Conservation (phyloP, 1,140 invertebrate genomes). For the Conus ventricosus region DNA sequence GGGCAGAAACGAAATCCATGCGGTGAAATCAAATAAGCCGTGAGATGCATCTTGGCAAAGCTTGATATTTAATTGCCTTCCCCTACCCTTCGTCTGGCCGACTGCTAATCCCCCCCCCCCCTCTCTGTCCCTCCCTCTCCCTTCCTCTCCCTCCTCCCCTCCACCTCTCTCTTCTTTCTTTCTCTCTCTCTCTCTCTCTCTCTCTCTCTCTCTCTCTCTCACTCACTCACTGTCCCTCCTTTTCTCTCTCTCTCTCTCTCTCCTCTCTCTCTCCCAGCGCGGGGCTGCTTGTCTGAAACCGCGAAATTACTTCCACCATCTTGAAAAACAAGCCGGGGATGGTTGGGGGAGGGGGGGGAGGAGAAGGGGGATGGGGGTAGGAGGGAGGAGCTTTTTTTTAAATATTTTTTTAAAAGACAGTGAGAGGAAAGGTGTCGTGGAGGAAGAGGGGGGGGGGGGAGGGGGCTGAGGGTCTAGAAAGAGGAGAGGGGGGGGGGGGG, state of each 20-base stretch:
- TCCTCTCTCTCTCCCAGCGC: not conserved
- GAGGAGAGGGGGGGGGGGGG: not conserved
- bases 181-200: no score
- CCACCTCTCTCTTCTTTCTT: not conserved
- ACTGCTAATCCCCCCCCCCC: not conserved
- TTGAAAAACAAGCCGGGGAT: constrained; percentile 15
- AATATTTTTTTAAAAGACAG: not conserved
- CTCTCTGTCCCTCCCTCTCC: not conserved
- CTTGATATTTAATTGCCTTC: constrained; percentile 38
- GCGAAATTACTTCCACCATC: constrained; percentile 33
- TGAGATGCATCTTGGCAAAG: constrained; percentile 20
- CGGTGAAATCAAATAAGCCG: constrained; percentile 36
- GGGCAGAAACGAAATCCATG: constrained; percentile 28
- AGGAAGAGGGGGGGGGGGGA: not conserved
- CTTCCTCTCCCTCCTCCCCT: not conserved
- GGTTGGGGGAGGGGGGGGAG: not conserved
- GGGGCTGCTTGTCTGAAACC: not conserved
- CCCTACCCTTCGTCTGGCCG: not conserved
- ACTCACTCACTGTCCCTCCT: no score
- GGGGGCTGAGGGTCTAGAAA: not conserved
- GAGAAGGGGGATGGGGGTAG: no score
- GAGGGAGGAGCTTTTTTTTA: not conserved
- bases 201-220: no score
- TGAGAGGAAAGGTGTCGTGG: not conserved
- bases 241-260: no score